Conservation (phyloP, 2,113 vertebrate genomes). For the Sterrhoptilus dennistouni region DNA sequence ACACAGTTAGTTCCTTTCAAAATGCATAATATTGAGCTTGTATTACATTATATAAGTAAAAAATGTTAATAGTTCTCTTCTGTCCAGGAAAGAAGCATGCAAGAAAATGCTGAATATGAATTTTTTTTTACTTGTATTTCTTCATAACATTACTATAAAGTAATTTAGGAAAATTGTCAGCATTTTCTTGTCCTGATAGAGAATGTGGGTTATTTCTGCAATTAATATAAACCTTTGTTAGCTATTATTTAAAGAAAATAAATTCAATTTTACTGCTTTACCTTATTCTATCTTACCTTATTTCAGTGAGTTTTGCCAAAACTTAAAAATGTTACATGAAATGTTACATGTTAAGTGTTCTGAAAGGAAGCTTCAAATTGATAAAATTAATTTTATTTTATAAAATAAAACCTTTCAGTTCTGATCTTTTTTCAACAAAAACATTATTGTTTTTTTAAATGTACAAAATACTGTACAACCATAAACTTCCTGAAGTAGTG, state of each 20-base stretch:
- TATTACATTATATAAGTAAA: background rate
- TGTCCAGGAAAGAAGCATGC: background rate
- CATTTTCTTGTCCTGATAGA: background rate
- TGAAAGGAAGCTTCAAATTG: background rate
- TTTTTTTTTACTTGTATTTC: background rate
- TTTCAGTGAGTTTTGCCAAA: background rate
- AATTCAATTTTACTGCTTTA: background rate
- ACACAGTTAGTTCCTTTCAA: background rate
- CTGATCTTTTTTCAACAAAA: background rate
- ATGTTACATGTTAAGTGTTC: no score
- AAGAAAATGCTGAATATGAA: conserved; percentile 9
- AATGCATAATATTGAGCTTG: background rate
- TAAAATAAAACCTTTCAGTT: background rate
- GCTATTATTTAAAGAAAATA: background rate
- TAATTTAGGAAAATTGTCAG: background rate
- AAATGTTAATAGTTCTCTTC: background rate
- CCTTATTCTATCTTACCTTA: background rate
- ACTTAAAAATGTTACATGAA: background rate
- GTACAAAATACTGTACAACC: background rate
- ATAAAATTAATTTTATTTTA: background rate
- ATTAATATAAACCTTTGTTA: background rate
- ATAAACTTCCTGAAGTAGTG: background rate
- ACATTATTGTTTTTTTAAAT: background rate
- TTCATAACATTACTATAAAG: background rate
- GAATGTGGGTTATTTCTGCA: background rate